Evolutionary conservation across 2,113 vertebrate genomes (phyloP), one percentile per base, ranked within the genome.

Genomic region (Rana temporaria): DNA sequence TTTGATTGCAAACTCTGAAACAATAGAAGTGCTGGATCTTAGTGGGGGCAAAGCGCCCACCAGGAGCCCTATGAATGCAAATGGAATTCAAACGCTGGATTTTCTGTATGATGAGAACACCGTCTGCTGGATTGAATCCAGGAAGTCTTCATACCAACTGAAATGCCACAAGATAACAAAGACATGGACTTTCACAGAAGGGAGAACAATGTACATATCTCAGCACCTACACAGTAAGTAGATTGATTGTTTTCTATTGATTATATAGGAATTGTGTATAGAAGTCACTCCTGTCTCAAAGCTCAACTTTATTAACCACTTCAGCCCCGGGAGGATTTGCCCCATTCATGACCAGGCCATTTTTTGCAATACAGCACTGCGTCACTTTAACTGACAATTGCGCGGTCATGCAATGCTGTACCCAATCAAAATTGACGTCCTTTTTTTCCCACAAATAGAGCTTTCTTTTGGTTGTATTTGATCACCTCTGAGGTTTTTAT

Each of bases 111-210:
- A 87, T 55, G 94, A 96, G 84, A 95, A 96, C 78, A 93, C 71
- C 0, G 85, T 97, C 22, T 99, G 96, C 86, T 99, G 97, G 98
- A 90, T 95, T n/a, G 92, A 96, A 85, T 92, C 95, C 1, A 90
- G 90, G 32, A 93, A 95, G 9, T 92, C 95, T 87, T 92, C 94
- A 59, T 95, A 94, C 72, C 94, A 93, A 72, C 92, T 99, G 32
- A 95, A 87, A 87, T 99, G 97, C 15, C 88, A 91, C 76, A 94
- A 89, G 86, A 90, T 94, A 55, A 92, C 91, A 77, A 94, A 90
- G 89, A 87, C 93, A 73, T 95, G 93, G 22, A 85, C 85, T 34
- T 88, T 94, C 81, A 91, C 91, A 4, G 93, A 96, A 76, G 95
- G 96, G 79, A 89, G 89, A 88, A 91, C 92, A 81, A 90, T 97